Evolutionary conservation across 2,113 vertebrate species (phyloP).

Genomic region (Rattus rattus): DNA sequence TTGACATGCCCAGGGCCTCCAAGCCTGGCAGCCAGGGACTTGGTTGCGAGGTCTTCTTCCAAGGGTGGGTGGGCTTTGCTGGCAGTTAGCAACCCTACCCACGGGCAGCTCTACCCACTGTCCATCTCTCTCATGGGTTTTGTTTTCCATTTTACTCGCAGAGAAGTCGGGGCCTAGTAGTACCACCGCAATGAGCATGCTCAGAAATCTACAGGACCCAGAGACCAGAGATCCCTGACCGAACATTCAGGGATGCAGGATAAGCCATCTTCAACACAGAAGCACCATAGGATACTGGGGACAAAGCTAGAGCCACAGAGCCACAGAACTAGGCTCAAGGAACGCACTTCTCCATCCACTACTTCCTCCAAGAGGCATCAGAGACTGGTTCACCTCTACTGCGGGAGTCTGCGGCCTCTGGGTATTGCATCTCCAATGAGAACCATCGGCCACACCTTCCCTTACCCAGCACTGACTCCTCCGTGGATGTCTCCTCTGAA

Average conservation of each 20-base stretch:
- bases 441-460: not conserved
- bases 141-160: not conserved
- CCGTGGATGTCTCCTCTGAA: not conserved
- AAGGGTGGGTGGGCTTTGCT: not conserved
- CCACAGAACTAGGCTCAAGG: not conserved
- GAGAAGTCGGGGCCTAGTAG: too few species aligned
- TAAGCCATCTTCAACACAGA: too few species aligned
- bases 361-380: fast-evolving
- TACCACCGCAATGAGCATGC: not conserved
- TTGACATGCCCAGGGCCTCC: not conserved
- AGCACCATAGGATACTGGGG: fast-evolving
- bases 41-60: fast-evolving
- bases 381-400: not conserved
- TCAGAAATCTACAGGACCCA: not conserved
- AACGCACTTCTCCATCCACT: fast-evolving
- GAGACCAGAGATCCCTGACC: not conserved
- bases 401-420: not conserved
- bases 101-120: not conserved
- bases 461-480: not conserved
- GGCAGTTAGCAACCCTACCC: fast-evolving
- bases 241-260: fast-evolving
- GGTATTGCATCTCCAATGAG: not conserved
- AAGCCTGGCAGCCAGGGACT: not conserved
- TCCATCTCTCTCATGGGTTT: not conserved
- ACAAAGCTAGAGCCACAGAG: not conserved